Evolutionary conservation across 2,113 vertebrate genomes (phyloP).

Genomic region (Eclectus roratus): DNA sequence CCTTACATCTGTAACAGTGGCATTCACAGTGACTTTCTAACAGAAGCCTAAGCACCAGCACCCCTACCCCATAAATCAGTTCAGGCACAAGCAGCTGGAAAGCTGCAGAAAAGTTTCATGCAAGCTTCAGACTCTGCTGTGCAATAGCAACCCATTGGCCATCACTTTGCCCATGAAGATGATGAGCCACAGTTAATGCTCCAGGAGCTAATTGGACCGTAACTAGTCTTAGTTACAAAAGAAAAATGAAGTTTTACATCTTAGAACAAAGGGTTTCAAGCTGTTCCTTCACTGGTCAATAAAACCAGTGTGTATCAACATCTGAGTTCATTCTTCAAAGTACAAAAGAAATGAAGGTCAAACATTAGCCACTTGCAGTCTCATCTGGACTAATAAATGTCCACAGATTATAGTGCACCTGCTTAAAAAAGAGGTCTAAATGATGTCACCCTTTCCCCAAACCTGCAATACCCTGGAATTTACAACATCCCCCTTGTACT

Average conservation of each 20-base stretch:
- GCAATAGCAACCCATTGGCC: background rate
- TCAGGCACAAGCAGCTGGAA: background rate
- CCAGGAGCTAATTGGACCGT: background rate
- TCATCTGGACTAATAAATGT: constrained; percentile 40
- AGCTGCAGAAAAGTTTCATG: background rate
- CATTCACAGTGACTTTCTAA: background rate
- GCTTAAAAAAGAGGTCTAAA: constrained; percentile 16
- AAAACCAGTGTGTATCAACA: background rate
- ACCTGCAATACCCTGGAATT: constrained; percentile 26
- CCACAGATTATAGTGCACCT: constrained; percentile 22
- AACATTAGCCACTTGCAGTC: background rate
- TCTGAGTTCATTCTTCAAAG: constrained; percentile 32
- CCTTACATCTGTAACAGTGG: background rate
- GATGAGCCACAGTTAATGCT: background rate
- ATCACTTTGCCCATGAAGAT: background rate
- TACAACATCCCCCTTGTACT: constrained; percentile 46
- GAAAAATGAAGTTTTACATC: background rate
- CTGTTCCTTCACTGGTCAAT: background rate
- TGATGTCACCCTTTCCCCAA: constrained; percentile 37
- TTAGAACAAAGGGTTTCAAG: constrained; percentile 20
- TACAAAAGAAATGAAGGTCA: constrained; percentile 3
- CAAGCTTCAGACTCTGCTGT: background rate
- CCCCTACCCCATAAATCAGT: background rate
- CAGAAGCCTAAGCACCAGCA: background rate
- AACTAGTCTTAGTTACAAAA: background rate